Evolutionary conservation across 2,113 vertebrate species (phyloP).

Genomic region (Ranitomeya imitator): DNA sequence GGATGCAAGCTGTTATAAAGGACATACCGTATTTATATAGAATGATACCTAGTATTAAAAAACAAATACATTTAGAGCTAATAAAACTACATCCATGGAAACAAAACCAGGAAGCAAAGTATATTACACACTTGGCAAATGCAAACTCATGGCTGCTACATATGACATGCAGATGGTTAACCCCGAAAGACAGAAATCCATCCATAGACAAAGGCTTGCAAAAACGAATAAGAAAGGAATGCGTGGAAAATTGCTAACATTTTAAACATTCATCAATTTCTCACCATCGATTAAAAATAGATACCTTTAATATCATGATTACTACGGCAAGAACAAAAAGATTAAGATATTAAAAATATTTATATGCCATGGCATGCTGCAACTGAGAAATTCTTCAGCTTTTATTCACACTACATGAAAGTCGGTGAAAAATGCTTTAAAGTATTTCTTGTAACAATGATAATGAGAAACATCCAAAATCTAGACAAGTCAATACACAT

Average conservation of each 20-base stretch:
- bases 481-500: not conserved
- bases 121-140: not conserved
- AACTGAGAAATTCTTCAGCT: not conserved
- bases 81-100: not conserved
- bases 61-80: not conserved
- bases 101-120: conserved; percentile 2
- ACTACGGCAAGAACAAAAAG: not conserved
- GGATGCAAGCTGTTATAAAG: not conserved
- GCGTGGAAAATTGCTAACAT: not conserved
- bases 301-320: not conserved
- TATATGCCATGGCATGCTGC: not conserved
- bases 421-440: not conserved
- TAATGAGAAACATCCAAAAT: not conserved
- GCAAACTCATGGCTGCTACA: not conserved
- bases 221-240: not conserved
- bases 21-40: not conserved
- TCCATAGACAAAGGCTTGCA: not conserved
- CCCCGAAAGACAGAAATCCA: not conserved
- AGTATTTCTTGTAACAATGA: not conserved
- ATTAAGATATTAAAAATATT: not conserved
- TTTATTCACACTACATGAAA: not conserved
- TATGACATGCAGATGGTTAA: conserved; percentile 15
- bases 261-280: not conserved
- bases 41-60: not conserved
- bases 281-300: not conserved